Base-by-base conservation (phyloP, 2,888 invertebrate species). In the Imbricaverruca yamaguchii region DNA sequence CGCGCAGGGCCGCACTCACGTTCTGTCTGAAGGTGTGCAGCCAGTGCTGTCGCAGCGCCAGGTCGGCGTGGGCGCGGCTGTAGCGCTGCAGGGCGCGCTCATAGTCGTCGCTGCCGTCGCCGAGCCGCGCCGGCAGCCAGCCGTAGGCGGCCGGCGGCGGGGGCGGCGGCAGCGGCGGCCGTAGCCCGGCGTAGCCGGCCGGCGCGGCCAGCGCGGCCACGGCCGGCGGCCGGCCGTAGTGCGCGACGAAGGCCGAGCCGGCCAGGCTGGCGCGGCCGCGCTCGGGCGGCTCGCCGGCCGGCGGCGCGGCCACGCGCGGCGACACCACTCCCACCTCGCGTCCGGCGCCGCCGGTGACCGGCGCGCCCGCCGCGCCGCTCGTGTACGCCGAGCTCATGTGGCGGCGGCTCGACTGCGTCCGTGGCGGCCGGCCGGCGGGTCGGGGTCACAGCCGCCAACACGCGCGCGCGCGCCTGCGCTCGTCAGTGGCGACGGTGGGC, bases 11-110 rank as follows among this genome's bases (percentile, higher is more conserved):
- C 39, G 39, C 39, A 74, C 74, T 74, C 74, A 74, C 74, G 55
- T 74, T 74, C 74, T 74, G 74, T 55, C 74, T 53, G 74, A 74
- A 74, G 55, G 74, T 74, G 74, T 74, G 74, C 74, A 74, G 53
- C 74, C 74, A 74, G 55, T 74, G 74, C 21, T 74, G 74, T 55
- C 74, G 74, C 53, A 74, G 74, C 55, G 74, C 74, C 74, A 74
- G 74, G 74, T 74, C 74, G 53, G 74, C 74, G 55, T 74, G 74
- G 18, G 74, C 74, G 21, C 74, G 74, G 74, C 74, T 74, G 74
- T 74, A 74, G 53, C 55, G 74, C 74, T 74, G 74, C 74, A 74
- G 55, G 39, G 74, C 74, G 53, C 74, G 74, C 53, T 74, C 74
- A 23, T 74, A 74, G 21, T 74, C 74, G 18, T 53, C 53, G 1